phyloP scores from a whole-genome alignment of 2,113 vertebrate genomes.

The Abramis brama region DNA sequence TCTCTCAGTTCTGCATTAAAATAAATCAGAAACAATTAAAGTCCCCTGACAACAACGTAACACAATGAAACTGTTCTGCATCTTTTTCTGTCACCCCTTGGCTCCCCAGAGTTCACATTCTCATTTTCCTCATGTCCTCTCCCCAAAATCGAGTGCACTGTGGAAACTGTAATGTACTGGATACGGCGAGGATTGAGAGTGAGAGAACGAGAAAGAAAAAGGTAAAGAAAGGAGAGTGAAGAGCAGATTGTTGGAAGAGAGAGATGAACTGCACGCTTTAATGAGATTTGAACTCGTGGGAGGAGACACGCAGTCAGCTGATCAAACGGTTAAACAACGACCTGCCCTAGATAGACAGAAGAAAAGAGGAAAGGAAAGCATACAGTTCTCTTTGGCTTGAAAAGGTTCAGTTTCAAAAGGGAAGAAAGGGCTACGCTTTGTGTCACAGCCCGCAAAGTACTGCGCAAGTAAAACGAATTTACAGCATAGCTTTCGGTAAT shows the following conservation, averaged over 20 bases:
- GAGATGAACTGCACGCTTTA: conserved; percentile 65
- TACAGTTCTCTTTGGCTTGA: neutral
- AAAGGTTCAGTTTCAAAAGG: conserved; percentile 42
- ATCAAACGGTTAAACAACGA: conserved; percentile 62
- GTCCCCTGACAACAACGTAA: conserved; percentile 41
- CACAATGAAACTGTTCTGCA: conserved; percentile 47
- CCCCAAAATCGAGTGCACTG: neutral
- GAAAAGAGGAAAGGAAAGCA: conserved; percentile 47
- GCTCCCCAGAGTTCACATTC: conserved; percentile 20
- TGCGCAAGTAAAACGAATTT: too few species aligned
- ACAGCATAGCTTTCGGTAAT: too few species aligned
- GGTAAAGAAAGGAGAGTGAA: conserved; percentile 36
- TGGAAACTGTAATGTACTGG: conserved; percentile 14
- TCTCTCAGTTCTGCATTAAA: conserved; percentile 15
- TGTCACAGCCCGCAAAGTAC: too few species aligned
- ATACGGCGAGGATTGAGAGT: neutral
- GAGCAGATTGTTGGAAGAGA: conserved; percentile 30
- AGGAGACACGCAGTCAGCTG: conserved; percentile 77
- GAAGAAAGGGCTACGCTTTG: conserved; percentile 4
- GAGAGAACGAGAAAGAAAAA: conserved; percentile 1
- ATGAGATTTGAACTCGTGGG: conserved; percentile 79
- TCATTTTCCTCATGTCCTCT: conserved; percentile 44
- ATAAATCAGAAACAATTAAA: conserved; percentile 38
- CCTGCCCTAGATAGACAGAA: conserved; percentile 58
- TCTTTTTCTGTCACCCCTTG: neutral